Evolutionary conservation across 2,797 vertebrate species (phyloP).

Genomic region (Pampus argenteus): DNA sequence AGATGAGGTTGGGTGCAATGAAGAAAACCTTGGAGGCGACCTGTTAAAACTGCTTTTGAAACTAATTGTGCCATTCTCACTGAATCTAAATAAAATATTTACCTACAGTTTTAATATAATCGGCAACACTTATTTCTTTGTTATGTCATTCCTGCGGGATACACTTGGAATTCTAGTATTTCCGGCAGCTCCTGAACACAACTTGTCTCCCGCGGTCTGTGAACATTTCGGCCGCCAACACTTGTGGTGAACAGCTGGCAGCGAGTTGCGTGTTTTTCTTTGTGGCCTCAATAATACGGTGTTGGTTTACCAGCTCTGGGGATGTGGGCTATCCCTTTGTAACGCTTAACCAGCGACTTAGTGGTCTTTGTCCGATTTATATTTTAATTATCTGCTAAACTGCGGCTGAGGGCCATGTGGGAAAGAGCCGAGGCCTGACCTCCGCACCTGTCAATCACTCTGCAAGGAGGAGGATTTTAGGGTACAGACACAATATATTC

Average conservation of each 20-base stretch:
- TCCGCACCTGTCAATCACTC: conserved; percentile 81
- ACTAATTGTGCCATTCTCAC: too few relatives aligned
- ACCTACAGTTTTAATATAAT: neutral
- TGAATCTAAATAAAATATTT: too few relatives aligned
- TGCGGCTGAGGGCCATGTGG: conserved; percentile 79
- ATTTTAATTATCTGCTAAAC: conserved; percentile 91
- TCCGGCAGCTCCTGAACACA: conserved; percentile 41
- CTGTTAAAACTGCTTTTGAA: too few relatives aligned
- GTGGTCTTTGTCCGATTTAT: conserved; percentile 80
- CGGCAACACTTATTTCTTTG: too few relatives aligned
- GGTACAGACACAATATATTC: neutral
- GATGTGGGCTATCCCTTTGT: conserved; percentile 77
- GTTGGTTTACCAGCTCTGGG: conserved; percentile 82
- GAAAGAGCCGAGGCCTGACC: conserved; percentile 71
- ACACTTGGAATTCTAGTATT: accelerated
- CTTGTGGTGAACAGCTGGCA: conserved; percentile 79
- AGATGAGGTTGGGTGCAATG: neutral
- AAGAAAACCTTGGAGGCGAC: neutral
- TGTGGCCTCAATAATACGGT: conserved; percentile 74
- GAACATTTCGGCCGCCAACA: conserved; percentile 14
- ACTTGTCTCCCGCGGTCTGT: conserved; percentile 21
- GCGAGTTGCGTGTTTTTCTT: conserved; percentile 74
- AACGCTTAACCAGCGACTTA: conserved; percentile 79
- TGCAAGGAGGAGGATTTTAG: conserved; percentile 47
- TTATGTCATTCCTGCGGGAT: neutral